Percentiles rank a stretch among this genome's conserved stretches.
phyloP scores from a whole-genome alignment of 2,113 vertebrate genomes.

The Planiliza haematocheilus region DNA sequence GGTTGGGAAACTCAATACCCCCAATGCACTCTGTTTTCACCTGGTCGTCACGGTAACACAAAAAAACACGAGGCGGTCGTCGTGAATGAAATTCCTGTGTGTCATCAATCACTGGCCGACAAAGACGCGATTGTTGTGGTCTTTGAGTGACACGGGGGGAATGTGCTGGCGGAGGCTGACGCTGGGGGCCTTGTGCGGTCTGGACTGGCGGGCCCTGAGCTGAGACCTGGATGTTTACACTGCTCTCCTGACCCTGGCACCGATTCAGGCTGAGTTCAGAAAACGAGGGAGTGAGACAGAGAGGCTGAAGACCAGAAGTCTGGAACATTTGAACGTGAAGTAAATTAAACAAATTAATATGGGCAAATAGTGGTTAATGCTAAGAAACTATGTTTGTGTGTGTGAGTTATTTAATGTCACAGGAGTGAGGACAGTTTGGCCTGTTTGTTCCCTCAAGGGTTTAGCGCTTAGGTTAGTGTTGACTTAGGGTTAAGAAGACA shows the following conservation, averaged over 20 bases:
- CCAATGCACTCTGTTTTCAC: slow-evolving; percentile 78
- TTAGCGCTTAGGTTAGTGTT: no score
- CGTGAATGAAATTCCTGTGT: slow-evolving; percentile 83
- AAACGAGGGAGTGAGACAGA: slow-evolving; percentile 2
- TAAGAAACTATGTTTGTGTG: background rate
- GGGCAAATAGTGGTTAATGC: background rate
- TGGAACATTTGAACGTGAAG: slow-evolving; percentile 2
- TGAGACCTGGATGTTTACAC: slow-evolving; percentile 72
- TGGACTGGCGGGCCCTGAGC: slow-evolving; percentile 51
- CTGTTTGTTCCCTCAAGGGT: no score
- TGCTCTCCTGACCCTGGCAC: slow-evolving; percentile 63
- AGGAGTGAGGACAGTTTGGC: background rate
- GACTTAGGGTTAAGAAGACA: no score
- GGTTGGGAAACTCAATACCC: slow-evolving; percentile 79
- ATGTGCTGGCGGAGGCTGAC: slow-evolving; percentile 59
- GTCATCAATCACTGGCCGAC: slow-evolving; percentile 83
- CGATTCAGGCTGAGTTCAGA: slow-evolving; percentile 52
- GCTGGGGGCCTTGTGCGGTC: slow-evolving; percentile 50
- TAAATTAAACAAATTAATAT: slow-evolving; percentile 7
- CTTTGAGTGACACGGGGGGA: slow-evolving; percentile 59
- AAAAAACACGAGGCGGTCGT: slow-evolving; percentile 75
- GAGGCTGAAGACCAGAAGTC: slow-evolving; percentile 3
- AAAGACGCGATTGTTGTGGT: slow-evolving; percentile 82
- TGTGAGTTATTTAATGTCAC: no score
- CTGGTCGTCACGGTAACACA: slow-evolving; percentile 84